Evolutionary conservation across 1,140 invertebrate genomes (phyloP), one percentile per base, ranked within the genome.

Genomic region (Euura saliciscinereae): DNA sequence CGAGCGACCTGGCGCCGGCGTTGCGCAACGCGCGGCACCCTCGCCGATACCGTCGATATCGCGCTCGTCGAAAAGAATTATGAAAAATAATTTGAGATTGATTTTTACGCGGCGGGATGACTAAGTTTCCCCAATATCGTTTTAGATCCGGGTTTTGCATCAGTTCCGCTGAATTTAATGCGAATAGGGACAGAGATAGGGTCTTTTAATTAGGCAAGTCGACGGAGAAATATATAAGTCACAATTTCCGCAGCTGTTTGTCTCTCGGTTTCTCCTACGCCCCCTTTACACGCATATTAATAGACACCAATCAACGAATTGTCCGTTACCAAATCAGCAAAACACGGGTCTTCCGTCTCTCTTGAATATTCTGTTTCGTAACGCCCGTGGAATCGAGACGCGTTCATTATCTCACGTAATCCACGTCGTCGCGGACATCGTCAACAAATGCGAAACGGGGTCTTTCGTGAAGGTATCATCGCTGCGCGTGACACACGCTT

Each of bases 1-100:
- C 73, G 76, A 71, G 43, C 51, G 69, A 77, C 77, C 78, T 85
- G 84, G 84, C 84, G 84, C 84, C 84, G 81, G 79, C 72, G 76
- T 85, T 85, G 84, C 83, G 84, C 82, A 85, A 85, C 73, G 68
- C 74, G 74, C 78, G 65, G 68, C 66, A 67, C 66, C 66, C 66
- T 67, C 28, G 51, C 51, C 51, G 10, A n/a, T 59, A 8, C 13
- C 8, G 13, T n/a, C 13, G 51, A 8, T 6, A 11, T n/a, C 13
- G 10, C 51, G 51, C 51, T 11, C 3, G 8, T 4, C 51, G 51
- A 59, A 11, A 59, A 59, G 13, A 59, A 11, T 59, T 59, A n/a
- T n/a, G 51, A 59, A 59, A 59, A 59, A 59, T 11, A 59, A n/a
- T 59, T 59, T 6, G 3, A n/a, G 13, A n/a, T 59, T 59, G 4